Conservation (phyloP, 2,797 vertebrate genomes). For the Esox lucius region DNA sequence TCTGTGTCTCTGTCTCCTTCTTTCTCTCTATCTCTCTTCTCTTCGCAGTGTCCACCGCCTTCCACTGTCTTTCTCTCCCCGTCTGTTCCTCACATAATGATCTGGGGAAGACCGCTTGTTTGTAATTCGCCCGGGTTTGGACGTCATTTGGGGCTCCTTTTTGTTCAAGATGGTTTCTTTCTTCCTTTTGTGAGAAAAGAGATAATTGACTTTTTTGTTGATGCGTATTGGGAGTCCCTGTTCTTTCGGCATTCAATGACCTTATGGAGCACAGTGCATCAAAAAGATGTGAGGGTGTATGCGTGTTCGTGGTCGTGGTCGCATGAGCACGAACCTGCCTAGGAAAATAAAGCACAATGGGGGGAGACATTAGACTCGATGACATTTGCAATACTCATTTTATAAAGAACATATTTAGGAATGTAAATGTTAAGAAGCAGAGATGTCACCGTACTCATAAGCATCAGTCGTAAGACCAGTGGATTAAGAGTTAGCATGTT, state of each 20-base stretch:
- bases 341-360: neutral
- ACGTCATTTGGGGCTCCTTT: constrained; percentile 56
- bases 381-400: neutral
- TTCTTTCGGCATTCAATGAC: constrained; percentile 76
- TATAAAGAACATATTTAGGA: constrained; percentile 1
- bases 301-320: neutral
- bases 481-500: constrained; percentile 79
- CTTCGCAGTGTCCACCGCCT: constrained; percentile 14
- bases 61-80: constrained; percentile 64
- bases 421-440: constrained; percentile 67
- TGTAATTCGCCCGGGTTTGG: constrained; percentile 70
- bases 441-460: constrained; percentile 68
- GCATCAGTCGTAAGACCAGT: constrained; percentile 60
- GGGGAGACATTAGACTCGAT: neutral
- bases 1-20: constrained; percentile 21
- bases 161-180: constrained; percentile 68
- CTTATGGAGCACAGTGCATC: constrained; percentile 68
- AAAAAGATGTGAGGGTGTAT: constrained; percentile 42
- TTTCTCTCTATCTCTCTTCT: constrained; percentile 66
- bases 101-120: constrained; percentile 64
- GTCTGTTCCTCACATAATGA: constrained; percentile 68
- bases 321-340: constrained; percentile 27
- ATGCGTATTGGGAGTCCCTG: constrained; percentile 75
- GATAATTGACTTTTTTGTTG: constrained; percentile 79
- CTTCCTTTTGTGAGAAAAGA: constrained; percentile 64